Base-by-base conservation (phyloP, 92 coral and sea anemone genomes). In the Bergia puertoricense region DNA sequence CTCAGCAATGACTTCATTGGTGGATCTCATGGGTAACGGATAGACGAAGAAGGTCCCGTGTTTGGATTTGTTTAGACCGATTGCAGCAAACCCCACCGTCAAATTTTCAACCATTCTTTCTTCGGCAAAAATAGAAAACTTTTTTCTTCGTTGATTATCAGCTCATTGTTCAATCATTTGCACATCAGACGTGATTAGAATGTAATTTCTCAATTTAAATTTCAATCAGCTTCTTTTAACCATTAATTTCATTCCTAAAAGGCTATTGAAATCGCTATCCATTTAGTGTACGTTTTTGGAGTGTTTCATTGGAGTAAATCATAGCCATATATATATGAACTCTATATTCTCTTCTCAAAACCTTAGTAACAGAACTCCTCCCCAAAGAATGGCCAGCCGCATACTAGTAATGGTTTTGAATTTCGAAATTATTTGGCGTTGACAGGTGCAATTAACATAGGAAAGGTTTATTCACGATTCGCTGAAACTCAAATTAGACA, bases 1-100 rank as follows among this genome's bases (percentile, higher is more conserved):
- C 88, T 94, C 97, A 0, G 91, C 81, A 3, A 89, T 62, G 8
- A 92, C 91, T 93, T 94, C 96, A 18, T 41, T 72, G 6, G 68
- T 30, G 14, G 92, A 85, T 69, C 96, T 80, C 40, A 39, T 45
- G 3, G 82, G 88, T 6, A 94, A 85, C 5, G 96, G 96, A 41
- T 94, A 94, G 30, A 54, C 39, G 43, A 42, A 82, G 74, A 3
- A 2, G 3, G 62, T 67, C 23, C 18, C 41, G 45, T 83, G 38
- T 59, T n/a, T 36, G 0, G 77, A 68, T 45, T 4, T 2, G n/a
- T 44, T 68, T 79, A 8, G 20, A 48, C 38, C 16, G 6, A 36
- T 44, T 20, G 54, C 5, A 30, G 77, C 48, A 69, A 83, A 36
- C 9, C 59, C 86, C 66, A 22, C 44, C 76, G 15, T 69, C 20